phyloP scores from a whole-genome alignment of 2,113 vertebrate species.

The Amphiprion ocellaris region DNA sequence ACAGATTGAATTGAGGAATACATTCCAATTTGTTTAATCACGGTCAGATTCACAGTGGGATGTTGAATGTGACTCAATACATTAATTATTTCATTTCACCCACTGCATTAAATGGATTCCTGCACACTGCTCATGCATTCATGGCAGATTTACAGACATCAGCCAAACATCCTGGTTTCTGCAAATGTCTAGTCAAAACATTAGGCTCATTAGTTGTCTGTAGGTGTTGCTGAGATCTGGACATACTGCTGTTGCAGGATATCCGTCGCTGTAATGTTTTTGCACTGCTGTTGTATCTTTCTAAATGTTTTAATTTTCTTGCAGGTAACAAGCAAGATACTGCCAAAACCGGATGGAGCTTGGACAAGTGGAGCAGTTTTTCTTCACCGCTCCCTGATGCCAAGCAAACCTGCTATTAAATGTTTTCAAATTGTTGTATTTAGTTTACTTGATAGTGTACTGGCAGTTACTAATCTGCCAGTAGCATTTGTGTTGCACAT shows the following conservation, averaged over 20 bases:
- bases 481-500: neutral
- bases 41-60: neutral
- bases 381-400: neutral
- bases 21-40: slow-evolving; percentile 11
- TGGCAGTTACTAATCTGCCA: no score
- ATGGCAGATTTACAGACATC: neutral
- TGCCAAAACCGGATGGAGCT: neutral
- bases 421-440: neutral
- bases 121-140: neutral
- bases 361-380: neutral
- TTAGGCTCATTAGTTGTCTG: neutral
- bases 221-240: neutral
- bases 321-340: neutral
- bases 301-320: neutral
- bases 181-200: no score
- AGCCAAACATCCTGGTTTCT: no score
- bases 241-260: neutral
- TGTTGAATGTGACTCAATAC: neutral
- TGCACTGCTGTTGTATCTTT: neutral
- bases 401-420: neutral
- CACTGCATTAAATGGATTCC: neutral
- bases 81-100: neutral
- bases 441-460: neutral
- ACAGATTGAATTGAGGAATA: slow-evolving; percentile 76
- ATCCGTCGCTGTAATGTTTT: neutral